phyloP scores from a whole-genome alignment of 2,797 vertebrate species.

The Muscicapa comitata region DNA sequence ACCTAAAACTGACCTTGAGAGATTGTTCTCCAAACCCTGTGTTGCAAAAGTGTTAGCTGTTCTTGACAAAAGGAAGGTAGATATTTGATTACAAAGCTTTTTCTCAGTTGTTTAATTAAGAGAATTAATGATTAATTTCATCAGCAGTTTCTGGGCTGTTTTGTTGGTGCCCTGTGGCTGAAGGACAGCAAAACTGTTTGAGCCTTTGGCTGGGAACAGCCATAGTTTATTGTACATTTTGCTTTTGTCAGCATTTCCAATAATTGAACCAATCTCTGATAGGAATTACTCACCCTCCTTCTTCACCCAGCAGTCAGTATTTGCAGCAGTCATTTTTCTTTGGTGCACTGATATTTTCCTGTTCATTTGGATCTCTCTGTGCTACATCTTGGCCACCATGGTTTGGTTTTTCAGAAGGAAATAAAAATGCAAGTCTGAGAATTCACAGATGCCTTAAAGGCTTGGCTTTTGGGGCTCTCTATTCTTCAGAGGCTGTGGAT shows the following conservation, averaged over 20 bases:
- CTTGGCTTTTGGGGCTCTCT: background rate
- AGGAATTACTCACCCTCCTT: background rate
- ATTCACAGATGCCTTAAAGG: background rate
- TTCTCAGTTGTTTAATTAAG: slow-evolving; percentile 24
- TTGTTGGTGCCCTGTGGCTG: background rate
- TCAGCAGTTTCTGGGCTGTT: slow-evolving; percentile 20
- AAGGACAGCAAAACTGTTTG: background rate
- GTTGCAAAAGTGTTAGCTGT: background rate
- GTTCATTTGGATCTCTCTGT: background rate
- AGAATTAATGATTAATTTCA: slow-evolving; percentile 34
- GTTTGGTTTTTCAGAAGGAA: background rate
- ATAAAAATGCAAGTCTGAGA: background rate
- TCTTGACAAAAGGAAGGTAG: background rate
- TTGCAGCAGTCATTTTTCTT: background rate
- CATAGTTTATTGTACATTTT: background rate
- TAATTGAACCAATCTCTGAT: background rate
- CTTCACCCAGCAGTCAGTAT: background rate
- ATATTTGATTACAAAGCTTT: slow-evolving; percentile 17
- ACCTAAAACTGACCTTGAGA: background rate
- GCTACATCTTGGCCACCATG: background rate
- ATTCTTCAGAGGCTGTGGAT: background rate
- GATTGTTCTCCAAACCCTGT: background rate
- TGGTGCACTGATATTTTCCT: background rate
- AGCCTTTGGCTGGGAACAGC: background rate
- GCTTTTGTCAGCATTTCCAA: slow-evolving; percentile 15